These are phyloP conservation scores for Cephonodes hylas DNA, from an alignment of 2,888 invertebrate genomes.

Conservation along the genomic window DNA sequence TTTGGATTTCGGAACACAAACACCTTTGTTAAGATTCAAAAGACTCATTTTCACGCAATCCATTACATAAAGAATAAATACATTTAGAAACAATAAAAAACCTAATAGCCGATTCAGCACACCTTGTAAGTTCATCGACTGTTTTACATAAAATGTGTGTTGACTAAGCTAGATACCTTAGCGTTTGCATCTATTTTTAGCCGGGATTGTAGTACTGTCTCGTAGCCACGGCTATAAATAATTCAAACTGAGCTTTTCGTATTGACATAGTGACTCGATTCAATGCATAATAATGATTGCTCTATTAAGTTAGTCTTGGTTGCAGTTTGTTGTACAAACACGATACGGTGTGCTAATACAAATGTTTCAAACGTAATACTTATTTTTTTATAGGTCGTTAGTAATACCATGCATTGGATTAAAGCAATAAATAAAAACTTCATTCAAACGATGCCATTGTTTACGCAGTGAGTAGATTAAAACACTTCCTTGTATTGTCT, in stretches of 20 bases:
- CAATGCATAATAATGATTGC: slow-evolving; percentile 27
- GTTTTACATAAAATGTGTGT: slow-evolving; percentile 40
- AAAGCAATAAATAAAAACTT: neutral
- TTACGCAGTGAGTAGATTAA: neutral
- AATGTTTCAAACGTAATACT: neutral
- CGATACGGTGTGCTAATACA: slow-evolving; percentile 14
- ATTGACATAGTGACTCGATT: slow-evolving; percentile 41
- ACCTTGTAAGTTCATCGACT: slow-evolving; percentile 23
- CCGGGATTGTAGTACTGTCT: slow-evolving; percentile 56
- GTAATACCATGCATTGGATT: neutral
- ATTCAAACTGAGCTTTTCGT: slow-evolving; percentile 54
- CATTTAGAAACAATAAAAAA: neutral
- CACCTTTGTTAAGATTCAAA: neutral
- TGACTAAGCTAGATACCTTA: slow-evolving; percentile 41
- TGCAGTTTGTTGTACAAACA: slow-evolving; percentile 15
- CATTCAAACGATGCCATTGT: neutral
- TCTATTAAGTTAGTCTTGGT: slow-evolving; percentile 12
- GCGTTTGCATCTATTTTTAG: slow-evolving; percentile 63
- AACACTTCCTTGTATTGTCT: neutral
- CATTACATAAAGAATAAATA: neutral
- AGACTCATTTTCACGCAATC: neutral
- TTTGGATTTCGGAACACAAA: neutral
- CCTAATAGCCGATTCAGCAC: neutral
- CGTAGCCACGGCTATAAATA: slow-evolving; percentile 59
- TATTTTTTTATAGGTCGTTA: neutral